These are phyloP conservation scores for Nephotettix cincticeps DNA, from an alignment of 1,140 invertebrate genomes.

Conservation along the genomic window DNA sequence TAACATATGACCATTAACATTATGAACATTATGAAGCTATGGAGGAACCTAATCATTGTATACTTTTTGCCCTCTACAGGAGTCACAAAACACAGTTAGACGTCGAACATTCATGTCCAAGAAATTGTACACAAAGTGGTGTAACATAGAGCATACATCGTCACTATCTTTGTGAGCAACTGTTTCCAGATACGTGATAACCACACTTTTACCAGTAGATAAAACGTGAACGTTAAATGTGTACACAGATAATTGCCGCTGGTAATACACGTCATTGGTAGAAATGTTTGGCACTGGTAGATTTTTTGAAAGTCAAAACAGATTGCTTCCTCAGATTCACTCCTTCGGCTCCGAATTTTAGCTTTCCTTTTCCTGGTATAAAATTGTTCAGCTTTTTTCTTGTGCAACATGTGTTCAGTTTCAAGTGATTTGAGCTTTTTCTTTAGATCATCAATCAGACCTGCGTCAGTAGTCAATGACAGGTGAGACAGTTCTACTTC, in stretches of 20 bases:
- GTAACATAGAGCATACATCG: slow-evolving; percentile 34
- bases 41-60: slow-evolving; percentile 29
- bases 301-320: neutral
- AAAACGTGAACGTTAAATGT: neutral
- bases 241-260: neutral
- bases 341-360: neutral
- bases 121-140: slow-evolving; percentile 30
- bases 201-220: neutral
- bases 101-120: slow-evolving; percentile 24
- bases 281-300: neutral
- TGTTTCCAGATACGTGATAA: slow-evolving; percentile 30
- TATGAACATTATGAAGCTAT: too few relatives aligned
- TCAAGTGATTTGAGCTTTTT: neutral
- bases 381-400: slow-evolving; percentile 16
- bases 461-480: neutral
- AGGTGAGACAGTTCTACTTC: neutral
- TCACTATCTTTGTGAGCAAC: slow-evolving; percentile 31
- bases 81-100: slow-evolving; percentile 37
- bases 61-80: slow-evolving; percentile 33
- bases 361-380: neutral
- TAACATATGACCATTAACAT: too few relatives aligned
- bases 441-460: neutral
- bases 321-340: neutral
- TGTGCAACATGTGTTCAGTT: neutral
- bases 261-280: slow-evolving; percentile 3